Conservation (phyloP, 2,797 vertebrate genomes). For the Phrynocephalus vlangalii region DNA sequence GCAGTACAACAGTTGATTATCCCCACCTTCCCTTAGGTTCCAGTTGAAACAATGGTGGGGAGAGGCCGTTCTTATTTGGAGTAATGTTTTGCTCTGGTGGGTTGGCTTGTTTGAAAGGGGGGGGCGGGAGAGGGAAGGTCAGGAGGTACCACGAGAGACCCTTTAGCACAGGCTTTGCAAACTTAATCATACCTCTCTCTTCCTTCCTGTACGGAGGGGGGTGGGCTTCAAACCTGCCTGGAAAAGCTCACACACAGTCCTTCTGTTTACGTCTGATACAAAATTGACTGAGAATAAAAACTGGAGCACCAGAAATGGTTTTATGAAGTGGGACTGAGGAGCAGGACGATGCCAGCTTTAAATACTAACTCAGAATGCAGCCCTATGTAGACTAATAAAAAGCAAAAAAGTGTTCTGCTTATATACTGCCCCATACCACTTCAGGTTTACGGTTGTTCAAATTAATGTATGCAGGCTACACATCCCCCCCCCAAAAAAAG, state of each 20-base stretch:
- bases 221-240: background rate
- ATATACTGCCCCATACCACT: too few species aligned
- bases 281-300: constrained; percentile 51
- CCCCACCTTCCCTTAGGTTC: background rate
- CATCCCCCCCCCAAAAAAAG: too few species aligned
- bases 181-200: background rate
- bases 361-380: constrained; percentile 2
- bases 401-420: too few species aligned
- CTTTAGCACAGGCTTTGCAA: background rate
- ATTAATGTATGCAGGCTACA: too few species aligned
- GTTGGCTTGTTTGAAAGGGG: background rate
- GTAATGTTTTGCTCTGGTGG: background rate
- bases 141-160: background rate
- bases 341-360: background rate
- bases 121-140: background rate
- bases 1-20: background rate
- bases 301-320: constrained; percentile 37
- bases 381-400: constrained; percentile 9
- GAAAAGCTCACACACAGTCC: background rate
- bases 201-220: too few species aligned
- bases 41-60: constrained; percentile 42
- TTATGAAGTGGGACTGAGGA: constrained; percentile 17
- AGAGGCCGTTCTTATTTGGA: background rate
- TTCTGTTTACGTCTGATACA: constrained; percentile 45
- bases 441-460: too few species aligned